Conservation (phyloP, 2,797 vertebrate species). For the Sebastes iracundus region DNA sequence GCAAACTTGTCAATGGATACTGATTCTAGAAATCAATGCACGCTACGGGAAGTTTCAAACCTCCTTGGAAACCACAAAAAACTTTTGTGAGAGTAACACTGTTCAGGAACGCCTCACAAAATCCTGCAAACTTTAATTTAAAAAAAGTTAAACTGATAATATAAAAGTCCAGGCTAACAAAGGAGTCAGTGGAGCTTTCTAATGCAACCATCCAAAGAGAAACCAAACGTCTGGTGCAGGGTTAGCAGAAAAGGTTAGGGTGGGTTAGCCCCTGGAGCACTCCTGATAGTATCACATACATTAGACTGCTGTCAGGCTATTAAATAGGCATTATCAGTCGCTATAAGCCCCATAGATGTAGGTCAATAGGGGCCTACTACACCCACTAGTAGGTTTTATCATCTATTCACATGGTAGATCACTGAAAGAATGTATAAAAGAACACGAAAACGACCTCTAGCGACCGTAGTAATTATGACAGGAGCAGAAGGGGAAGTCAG, state of each 20-base stretch:
- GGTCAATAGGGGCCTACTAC: too few relatives aligned
- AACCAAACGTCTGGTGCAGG: neutral
- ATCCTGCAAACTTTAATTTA: neutral
- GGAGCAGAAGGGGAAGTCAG: too few relatives aligned
- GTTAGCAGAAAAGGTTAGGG: neutral
- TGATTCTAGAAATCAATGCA: neutral
- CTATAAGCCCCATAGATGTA: too few relatives aligned
- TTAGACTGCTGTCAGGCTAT: too few relatives aligned
- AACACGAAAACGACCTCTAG: too few relatives aligned
- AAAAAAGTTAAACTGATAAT: neutral
- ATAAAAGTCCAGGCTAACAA: neutral
- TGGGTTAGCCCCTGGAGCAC: neutral
- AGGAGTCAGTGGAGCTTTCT: neutral
- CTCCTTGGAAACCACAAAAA: neutral
- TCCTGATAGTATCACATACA: rapidly evolving
- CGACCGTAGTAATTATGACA: too few relatives aligned
- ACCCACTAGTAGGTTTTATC: too few relatives aligned
- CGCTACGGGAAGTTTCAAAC: neutral
- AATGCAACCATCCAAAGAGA: neutral
- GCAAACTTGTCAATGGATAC: neutral
- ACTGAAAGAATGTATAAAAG: too few relatives aligned
- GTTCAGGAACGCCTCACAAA: neutral
- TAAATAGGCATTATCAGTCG: too few relatives aligned
- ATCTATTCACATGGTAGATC: too few relatives aligned
- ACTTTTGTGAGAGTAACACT: neutral